Evolutionary conservation across 35 echinoderm and acorn worm genomes (phyloP), one percentile per base, ranked within the genome.

Genomic region (Heliocidaris erythrogramma): DNA sequence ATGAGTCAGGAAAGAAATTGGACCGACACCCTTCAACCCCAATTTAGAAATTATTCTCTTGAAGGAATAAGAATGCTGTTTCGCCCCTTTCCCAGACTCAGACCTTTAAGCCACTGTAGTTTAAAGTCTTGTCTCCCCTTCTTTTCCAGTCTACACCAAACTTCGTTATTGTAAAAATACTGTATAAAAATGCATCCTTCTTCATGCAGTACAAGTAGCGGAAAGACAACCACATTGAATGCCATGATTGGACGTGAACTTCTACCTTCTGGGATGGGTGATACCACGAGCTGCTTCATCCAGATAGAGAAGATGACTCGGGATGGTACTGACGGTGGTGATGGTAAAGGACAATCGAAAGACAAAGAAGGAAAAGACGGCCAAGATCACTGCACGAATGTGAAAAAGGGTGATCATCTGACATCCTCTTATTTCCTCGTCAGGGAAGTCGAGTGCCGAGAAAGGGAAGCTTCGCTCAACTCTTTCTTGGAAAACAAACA

Each of bases 261-360:
- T 13, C 91, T 92, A 18, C 91, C 91, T 13, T 49, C 91, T 14
- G 91, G 91, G 2, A 92, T 92, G 91, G 91, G 91, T 59, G 91
- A 92, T 59, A 92, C 91, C 5, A 92, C 91, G 13, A 59, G 91
- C 30, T 92, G 91, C 49, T 92, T 92, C 30, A 16, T 92, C 31
- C 91, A 92, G 49, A 59, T 92, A 2, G 91, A 92, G 49, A 92
- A 59, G 91, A 30, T 89, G 87, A n/a, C 65, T 21, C 21, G 27
- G 7, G 65, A n/a, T 7, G 0, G 3, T 7, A 78, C 27, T 78
- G 18, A 42, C 35, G 35, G 21, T 69, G 60, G 6, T 21, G 24
- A 69, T 69, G 21, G 60, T n/a, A 78, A 0, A 27, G 65, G 27
- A 78, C 2, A 27, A 5, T 78, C 65, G 21, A 21, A 21, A 21